These are phyloP conservation scores for Dasypolia templi DNA, from an alignment of 2,888 invertebrate genomes.

Conservation along the genomic window DNA sequence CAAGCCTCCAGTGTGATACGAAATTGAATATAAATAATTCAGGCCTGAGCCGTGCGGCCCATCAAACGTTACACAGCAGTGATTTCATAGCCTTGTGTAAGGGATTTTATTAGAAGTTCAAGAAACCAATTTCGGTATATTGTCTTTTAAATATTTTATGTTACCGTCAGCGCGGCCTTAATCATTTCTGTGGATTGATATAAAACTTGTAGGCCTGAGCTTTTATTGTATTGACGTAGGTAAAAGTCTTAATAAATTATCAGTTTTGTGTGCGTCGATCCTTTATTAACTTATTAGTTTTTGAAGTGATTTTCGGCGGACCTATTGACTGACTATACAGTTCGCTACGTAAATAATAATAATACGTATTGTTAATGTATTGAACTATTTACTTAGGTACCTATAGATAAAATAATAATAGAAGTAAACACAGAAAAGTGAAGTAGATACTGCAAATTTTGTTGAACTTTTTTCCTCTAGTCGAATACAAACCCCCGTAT, in stretches of 20 bases:
- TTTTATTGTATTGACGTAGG: constrained; percentile 13
- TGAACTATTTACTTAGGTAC: not conserved
- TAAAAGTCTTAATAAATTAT: constrained; percentile 14
- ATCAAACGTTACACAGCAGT: constrained; percentile 53
- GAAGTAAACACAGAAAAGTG: not conserved
- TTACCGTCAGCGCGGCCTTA: constrained; percentile 23
- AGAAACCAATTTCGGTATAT: constrained; percentile 59
- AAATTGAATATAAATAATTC: constrained; percentile 76
- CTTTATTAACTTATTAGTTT: not conserved
- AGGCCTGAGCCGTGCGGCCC: constrained; percentile 40
- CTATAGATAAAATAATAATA: too few relatives aligned
- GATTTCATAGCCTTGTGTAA: constrained; percentile 51
- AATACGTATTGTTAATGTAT: too few relatives aligned
- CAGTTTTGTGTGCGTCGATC: not conserved
- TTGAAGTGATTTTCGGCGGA: not conserved
- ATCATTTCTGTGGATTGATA: constrained; percentile 45
- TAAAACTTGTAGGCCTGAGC: constrained; percentile 18
- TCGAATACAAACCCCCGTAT: not conserved
- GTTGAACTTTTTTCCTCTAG: not conserved
- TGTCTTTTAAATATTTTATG: constrained; percentile 63
- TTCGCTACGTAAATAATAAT: too few relatives aligned
- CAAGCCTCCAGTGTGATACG: constrained; percentile 46
- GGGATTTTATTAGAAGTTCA: constrained; percentile 57
- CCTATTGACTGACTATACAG: too few relatives aligned
- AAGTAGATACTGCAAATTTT: not conserved